Base-by-base conservation (phyloP, 2,113 vertebrate species). In the Athene cunicularia region DNA sequence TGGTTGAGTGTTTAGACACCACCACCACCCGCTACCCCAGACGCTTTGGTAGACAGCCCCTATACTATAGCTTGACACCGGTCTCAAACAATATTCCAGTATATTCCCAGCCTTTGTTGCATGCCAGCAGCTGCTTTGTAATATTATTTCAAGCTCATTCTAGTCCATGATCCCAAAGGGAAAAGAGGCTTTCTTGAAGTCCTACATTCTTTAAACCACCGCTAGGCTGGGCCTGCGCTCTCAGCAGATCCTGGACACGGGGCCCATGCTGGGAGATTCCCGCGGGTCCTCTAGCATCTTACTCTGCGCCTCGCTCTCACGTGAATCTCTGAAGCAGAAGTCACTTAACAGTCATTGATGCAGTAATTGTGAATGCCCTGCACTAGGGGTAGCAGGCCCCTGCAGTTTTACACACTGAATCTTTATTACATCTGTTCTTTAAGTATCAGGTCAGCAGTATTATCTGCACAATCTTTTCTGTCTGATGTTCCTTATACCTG, bases 191-290 rank as follows among this genome's bases (percentile, higher is more conserved):
- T 41, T 24, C 49, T 53, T 39, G 19, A 58, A 66, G 77, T 18
- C 21, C 32, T 50, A 9, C 18, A 1, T 23, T 60, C 26, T 63
- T n/a, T 30, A n/a, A 45, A 39, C 39, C 14, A 20, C 20, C 0
- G 1, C 62, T 19, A 33, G 27, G 50, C 45, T 2, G 5, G 70
- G 37, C 7, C 1, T 9, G 11, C 0, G 6, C 18, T 37, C 37
- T 3, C 32, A 12, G 68, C 35, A 50, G 43, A 4, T 28, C 18
- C 79, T 37, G 33, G 23, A 27, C 37, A 24, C 20, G 41, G 32
- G 58, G n/a, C 50, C n/a, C 12, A 1, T 32, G 8, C 14, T 8
- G 11, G 22, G 35, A 27, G 14, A 5, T 7, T 6, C 3, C 32
- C 8, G 1, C 2, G 3, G 21, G 37, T n/a, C 70, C n/a, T 39